phyloP scores from a whole-genome alignment of 2,113 vertebrate genomes.

The Chitala chitala region DNA sequence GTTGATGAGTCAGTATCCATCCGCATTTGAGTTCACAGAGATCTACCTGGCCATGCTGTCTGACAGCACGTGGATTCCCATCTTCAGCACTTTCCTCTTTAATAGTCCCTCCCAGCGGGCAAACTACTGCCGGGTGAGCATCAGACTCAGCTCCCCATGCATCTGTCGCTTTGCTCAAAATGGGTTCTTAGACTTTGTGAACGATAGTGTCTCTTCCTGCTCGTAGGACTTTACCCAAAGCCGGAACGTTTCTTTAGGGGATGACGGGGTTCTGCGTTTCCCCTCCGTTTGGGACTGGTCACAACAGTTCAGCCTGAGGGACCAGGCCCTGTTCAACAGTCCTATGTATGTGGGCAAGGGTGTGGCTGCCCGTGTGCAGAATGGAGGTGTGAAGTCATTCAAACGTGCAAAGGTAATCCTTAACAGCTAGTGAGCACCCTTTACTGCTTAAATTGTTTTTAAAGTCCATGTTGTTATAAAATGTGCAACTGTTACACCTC shows the following conservation, averaged over 20 bases:
- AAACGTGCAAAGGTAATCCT: constrained; percentile 78
- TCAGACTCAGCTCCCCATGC: background rate
- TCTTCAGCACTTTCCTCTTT: constrained; percentile 96
- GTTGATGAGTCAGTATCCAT: constrained; percentile 85
- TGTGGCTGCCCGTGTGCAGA: constrained; percentile 63
- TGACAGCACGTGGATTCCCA: constrained; percentile 82
- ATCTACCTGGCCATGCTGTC: constrained; percentile 78
- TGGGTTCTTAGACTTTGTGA: too few relatives aligned
- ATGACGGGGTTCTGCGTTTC: constrained; percentile 76
- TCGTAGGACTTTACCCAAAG: constrained; percentile 85
- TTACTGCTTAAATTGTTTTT: too few relatives aligned
- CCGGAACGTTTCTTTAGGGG: constrained; percentile 81
- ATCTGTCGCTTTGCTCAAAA: background rate
- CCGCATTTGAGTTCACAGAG: constrained; percentile 93
- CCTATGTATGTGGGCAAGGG: constrained; percentile 87
- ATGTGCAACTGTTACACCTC: too few relatives aligned
- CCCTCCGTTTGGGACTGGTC: constrained; percentile 97
- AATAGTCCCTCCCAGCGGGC: constrained; percentile 82
- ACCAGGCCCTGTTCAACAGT: constrained; percentile 88
- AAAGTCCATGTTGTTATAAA: too few relatives aligned
- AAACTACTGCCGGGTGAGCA: constrained; percentile 79
- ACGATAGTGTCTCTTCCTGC: constrained; percentile 23
- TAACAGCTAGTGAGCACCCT: too few relatives aligned
- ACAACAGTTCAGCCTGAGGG: constrained; percentile 78
- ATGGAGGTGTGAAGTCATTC: constrained; percentile 73